Base-by-base conservation (phyloP, 1,140 invertebrate genomes). In the Meloidogyne hapla region DNA sequence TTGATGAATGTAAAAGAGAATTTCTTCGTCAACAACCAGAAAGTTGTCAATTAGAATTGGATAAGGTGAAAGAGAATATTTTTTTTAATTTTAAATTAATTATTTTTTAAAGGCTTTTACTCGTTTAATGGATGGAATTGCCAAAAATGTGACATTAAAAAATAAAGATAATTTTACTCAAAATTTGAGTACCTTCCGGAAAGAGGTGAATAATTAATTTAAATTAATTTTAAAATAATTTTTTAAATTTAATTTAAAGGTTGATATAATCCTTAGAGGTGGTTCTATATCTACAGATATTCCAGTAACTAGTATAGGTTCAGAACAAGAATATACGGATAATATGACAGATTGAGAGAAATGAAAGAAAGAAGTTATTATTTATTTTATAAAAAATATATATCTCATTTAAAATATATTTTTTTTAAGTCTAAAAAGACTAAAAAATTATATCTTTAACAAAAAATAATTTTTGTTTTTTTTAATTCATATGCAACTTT, bases 161-260 rank as follows among this genome's bases (percentile, higher is more conserved):
- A 79, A 79, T 68, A 79, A 79, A 56, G 78, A 79, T 33, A 74
- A 66, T 64, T 79, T 79, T 38, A 79, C 78, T 15, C 67, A 80
- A 28, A 79, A 80, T 69, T 67, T 79, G 69, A 76, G 68, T 45
- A 80, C n/a, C 26, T 79, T 79, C 23, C 42, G 78, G 9, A 79
- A 80, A 65, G 67, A 80, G 68, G 79, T 79, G 13, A 15, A 6
- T 62, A 21, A 40, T 21, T 15, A 76, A 45, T 1, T 42, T 70
- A n/a, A 66, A 23, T 45, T 71, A n/a, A n/a, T 12, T 56, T 23
- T 15, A 18, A n/a, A 2, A 26, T 21, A 62, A 38, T 38, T 64
- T 0, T 12, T 48, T 74, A n/a, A n/a, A n/a, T n/a, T n/a, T n/a
- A n/a, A n/a, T n/a, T 63, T 62, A 2, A 40, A 76, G 74, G 68